Evolutionary conservation across 35 echinoderm and acorn worm genomes (phyloP).

Genomic region (Ophioderma brevispina): DNA sequence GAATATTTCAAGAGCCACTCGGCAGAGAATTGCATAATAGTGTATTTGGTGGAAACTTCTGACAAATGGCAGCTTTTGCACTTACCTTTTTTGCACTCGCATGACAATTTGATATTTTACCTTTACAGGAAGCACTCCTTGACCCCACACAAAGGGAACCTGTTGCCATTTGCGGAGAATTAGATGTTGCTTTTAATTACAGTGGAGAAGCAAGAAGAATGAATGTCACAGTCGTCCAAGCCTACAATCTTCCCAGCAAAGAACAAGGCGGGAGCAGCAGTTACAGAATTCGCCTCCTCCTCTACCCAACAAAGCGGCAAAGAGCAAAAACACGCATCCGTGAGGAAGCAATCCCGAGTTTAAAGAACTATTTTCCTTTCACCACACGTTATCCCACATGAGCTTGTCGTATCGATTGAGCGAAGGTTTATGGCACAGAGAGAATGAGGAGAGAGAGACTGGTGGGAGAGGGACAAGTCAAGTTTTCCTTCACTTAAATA

Average conservation of each 20-base stretch:
- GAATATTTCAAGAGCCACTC: too few relatives aligned
- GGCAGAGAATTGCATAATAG: too few relatives aligned
- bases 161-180: conserved; percentile 56
- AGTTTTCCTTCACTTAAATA: conserved; percentile 92
- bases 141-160: conserved; percentile 8
- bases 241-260: conserved; percentile 68
- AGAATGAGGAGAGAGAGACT: conserved; percentile 89
- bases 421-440: conserved; percentile 82
- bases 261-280: conserved; percentile 83
- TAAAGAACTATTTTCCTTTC: conserved; percentile 94
- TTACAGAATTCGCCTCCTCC: conserved; percentile 73
- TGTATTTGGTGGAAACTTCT: too few relatives aligned
- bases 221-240: conserved; percentile 87
- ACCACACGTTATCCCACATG: conserved; percentile 84
- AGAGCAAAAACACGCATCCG: conserved; percentile 91
- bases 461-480: conserved; percentile 88
- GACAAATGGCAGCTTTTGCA: too few relatives aligned
- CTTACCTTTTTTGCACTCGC: too few relatives aligned
- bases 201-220: conserved; percentile 83
- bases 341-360: conserved; percentile 70
- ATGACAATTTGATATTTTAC: too few relatives aligned
- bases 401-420: conserved; percentile 80
- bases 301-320: conserved; percentile 83
- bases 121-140: neutral
- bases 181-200: conserved; percentile 92